Evolutionary conservation across 2,888 invertebrate genomes (phyloP).

Genomic region (Capitulum mitella): DNA sequence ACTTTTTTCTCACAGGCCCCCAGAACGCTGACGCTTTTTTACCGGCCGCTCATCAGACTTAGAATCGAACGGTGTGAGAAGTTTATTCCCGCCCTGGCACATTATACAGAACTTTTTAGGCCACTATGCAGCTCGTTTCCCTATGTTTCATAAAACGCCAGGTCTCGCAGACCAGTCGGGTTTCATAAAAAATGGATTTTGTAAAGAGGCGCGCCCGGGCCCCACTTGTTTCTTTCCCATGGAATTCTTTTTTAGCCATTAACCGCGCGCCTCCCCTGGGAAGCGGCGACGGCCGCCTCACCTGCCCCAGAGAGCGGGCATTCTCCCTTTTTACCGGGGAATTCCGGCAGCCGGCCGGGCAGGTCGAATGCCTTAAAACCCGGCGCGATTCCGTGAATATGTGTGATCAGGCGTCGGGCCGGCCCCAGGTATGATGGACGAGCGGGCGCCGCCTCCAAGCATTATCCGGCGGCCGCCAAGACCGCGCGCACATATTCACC

Average conservation of each 20-base stretch:
- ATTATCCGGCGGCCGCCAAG: neutral
- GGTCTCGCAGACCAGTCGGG: neutral
- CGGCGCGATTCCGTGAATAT: neutral
- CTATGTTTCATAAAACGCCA: neutral
- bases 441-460: neutral
- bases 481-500: constrained; percentile 3
- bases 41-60: neutral
- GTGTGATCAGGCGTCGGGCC: neutral
- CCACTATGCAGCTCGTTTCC: neutral
- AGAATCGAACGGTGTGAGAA: neutral
- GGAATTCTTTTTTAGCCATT: constrained; percentile 21
- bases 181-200: constrained; percentile 8
- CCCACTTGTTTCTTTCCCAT: constrained; percentile 11
- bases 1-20: neutral
- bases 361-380: constrained; percentile 8
- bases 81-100: neutral
- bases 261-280: constrained; percentile 5
- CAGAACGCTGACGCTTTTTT: neutral
- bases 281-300: neutral
- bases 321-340: constrained; percentile 1
- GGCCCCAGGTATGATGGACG: neutral
- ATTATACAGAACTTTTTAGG: neutral
- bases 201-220: neutral
- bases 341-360: neutral
- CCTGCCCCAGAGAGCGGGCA: neutral